phyloP scores from a whole-genome alignment of 2,113 vertebrate genomes.

The Camelus dromedarius region DNA sequence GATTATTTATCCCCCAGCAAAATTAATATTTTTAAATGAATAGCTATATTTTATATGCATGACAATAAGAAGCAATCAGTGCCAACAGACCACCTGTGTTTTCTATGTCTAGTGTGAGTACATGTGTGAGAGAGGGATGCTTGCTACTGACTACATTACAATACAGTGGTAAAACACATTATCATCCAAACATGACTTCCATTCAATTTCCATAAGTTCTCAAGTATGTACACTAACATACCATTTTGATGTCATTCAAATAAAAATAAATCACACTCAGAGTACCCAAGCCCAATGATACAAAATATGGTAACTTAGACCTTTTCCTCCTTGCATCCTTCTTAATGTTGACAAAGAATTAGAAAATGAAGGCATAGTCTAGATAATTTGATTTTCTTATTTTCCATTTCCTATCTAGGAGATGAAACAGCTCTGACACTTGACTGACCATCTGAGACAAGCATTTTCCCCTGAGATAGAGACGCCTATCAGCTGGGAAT shows the following conservation, averaged over 20 bases:
- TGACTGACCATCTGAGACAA: slow-evolving; percentile 60
- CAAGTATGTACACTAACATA: neutral
- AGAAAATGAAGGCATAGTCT: neutral
- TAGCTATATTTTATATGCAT: neutral
- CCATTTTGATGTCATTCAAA: slow-evolving; percentile 14
- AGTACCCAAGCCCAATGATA: neutral
- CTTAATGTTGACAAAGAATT: slow-evolving; percentile 60
- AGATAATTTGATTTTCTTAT: slow-evolving; percentile 70
- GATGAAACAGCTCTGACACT: slow-evolving; percentile 53
- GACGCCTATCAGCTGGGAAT: slow-evolving; percentile 42
- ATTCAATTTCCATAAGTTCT: slow-evolving; percentile 35
- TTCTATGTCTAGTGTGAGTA: neutral
- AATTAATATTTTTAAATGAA: slow-evolving; percentile 8
- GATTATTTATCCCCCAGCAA: neutral
- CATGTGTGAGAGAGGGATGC: neutral
- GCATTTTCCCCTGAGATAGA: neutral
- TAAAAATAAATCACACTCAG: slow-evolving; percentile 50
- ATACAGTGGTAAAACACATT: neutral
- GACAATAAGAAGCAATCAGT: neutral
- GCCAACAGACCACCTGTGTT: neutral
- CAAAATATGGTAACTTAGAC: neutral
- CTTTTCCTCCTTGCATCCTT: slow-evolving; percentile 25
- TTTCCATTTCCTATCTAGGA: slow-evolving; percentile 62
- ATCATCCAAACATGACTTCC: neutral
- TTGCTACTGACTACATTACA: neutral